phyloP scores from a whole-genome alignment of 1,140 invertebrate species.

The Melanaphis sacchari region DNA sequence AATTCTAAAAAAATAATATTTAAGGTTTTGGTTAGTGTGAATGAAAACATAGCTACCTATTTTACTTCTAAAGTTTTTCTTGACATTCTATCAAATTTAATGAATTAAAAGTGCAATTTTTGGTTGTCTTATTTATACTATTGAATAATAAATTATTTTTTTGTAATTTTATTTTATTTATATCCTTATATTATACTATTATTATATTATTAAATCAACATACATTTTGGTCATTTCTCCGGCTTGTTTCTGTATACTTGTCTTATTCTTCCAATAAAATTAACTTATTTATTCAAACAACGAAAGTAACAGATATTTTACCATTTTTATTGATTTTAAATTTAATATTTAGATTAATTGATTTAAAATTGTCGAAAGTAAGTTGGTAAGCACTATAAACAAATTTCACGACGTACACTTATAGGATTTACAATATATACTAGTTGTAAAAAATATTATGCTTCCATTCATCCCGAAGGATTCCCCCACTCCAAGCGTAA shows the following conservation, averaged over 20 bases:
- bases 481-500: conserved; percentile 35
- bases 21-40: background rate
- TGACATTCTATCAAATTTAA: background rate
- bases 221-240: conserved; percentile 19
- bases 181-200: background rate
- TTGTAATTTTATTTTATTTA: background rate
- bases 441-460: conserved; percentile 24
- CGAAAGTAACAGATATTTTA: background rate
- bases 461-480: conserved; percentile 39
- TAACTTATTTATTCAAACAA: background rate
- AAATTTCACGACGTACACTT: conserved; percentile 34
- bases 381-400: background rate
- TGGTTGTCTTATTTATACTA: background rate
- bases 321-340: background rate
- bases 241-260: background rate
- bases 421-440: conserved; percentile 29
- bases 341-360: background rate
- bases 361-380: background rate
- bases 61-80: background rate
- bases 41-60: background rate
- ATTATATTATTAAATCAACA: background rate
- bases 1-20: background rate
- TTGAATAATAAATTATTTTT: background rate
- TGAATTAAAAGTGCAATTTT: background rate
- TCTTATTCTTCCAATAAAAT: background rate